Base-by-base conservation (phyloP, 1,140 invertebrate species). In the Reticulitermes speratus region DNA sequence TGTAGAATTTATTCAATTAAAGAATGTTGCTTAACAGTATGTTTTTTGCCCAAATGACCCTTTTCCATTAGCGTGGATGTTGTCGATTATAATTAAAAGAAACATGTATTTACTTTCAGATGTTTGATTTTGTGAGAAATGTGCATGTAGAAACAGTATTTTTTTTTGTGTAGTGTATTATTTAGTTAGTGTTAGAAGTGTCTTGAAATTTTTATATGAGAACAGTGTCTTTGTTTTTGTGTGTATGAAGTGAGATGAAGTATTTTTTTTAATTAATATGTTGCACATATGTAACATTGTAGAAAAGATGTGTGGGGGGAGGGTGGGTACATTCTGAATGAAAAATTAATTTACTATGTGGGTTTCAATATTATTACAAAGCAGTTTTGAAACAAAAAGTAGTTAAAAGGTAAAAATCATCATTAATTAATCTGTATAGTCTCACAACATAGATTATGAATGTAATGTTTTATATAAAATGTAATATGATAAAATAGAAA, bases 381-480 rank as follows among this genome's bases (percentile, higher is more conserved):
- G 6, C 25, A 75, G 25, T 75, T 75, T n/a, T 75, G n/a, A 14
- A 16, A 38, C 2, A 38, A 55, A 75, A 12, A 65, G 12, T 75
- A 75, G n/a, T 75, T 75, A 75, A 75, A 30, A 25, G 25, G n/a
- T 75, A 75, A 75, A 75, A 55, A n/a, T 65, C 7, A 23, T n/a
- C n/a, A n/a, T 75, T 75, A 75, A 75, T 75, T 25, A 55, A 19
- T 55, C 52, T 55, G 45, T 48, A 55, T 19, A 75, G 25, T 75
- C 65, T 25, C 52, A 55, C 52, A 55, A 55, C 14, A 21, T 75
- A 75, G 65, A 75, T 65, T 65, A 65, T 75, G 65, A 75, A 75
- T 75, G 65, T 75, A 75, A 75, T 75, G 65, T 75, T 75, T 75
- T 75, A 30, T 75, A 75, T 75, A 75, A n/a, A n/a, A 55, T 55